These are phyloP conservation scores for Penelope pileata DNA, from an alignment of 2,113 vertebrate genomes.

Conservation along the genomic window DNA sequence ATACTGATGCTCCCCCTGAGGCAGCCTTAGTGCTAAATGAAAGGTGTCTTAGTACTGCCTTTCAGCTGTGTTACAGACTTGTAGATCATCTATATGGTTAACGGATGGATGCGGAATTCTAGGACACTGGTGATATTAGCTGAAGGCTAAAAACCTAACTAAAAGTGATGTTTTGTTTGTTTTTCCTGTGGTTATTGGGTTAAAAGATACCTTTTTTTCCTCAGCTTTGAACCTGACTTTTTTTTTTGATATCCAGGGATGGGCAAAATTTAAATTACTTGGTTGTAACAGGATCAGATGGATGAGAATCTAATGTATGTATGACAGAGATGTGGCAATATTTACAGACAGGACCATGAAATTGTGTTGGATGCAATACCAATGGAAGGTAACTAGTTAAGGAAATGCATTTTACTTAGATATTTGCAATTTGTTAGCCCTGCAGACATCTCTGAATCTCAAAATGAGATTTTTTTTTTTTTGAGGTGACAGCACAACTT, in stretches of 20 bases:
- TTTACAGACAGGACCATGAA: neutral
- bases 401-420: neutral
- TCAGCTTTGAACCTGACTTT: neutral
- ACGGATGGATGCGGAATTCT: neutral
- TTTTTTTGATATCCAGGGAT: neutral
- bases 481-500: neutral
- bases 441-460: neutral
- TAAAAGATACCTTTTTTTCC: neutral
- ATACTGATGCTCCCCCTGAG: conserved; percentile 15
- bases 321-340: neutral
- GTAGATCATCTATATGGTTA: neutral
- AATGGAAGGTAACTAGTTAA: neutral
- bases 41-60: neutral
- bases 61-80: neutral
- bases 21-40: conserved; percentile 2
- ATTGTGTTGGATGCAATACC: rapidly evolving
- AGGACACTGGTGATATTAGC: neutral
- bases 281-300: neutral
- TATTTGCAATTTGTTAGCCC: neutral
- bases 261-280: neutral
- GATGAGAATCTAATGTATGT: neutral
- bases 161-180: neutral
- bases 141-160: neutral
- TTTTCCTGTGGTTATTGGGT: neutral
- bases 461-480: neutral